Evolutionary conservation across 2,888 invertebrate genomes (phyloP), one percentile per base, ranked within the genome.

Genomic region (Cerastis leucographa): DNA sequence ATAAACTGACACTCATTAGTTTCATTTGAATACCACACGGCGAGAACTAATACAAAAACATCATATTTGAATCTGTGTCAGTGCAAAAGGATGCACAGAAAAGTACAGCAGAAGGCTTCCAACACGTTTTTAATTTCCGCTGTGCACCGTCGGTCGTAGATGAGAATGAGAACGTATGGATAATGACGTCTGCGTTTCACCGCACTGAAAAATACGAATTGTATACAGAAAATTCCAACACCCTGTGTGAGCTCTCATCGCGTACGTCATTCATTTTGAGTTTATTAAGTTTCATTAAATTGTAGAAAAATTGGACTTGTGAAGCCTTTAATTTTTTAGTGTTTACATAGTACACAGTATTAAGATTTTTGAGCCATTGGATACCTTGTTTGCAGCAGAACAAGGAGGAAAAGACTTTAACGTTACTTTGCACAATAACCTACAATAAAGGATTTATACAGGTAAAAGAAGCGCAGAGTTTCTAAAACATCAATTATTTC

Each of bases 81-180:
- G 3, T 42, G 51, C 17, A 76, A 64, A 17, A 25, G 1, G 11
- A 64, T 56, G 40, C 56, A n/a, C n/a, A 17, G 12, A 44, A 29
- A 76, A 40, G 17, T 12, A 14, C 29, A 22, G 22, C 40, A n/a
- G 49, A 44, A 49, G 5, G 2, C 42, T 5, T 56, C 40, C 19
- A 12, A 67, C 14, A 5, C 0, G 14, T 42, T 42, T 77, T 42
- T 49, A 67, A 77, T 76, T 29, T 77, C 76, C 68, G 68, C 19
- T 67, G 9, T 22, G 25, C 17, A n/a, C 46, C n/a, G 8, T 7
- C 46, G 35, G 8, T 7, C 7, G 3, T 44, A 42, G 42, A 29
- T 11, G 49, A 19, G 6, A 61, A 29, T 11, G 49, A 19, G 6
- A 61, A 17, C 25, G 7, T 35, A 11, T 44, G 25, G 51, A 17